Evolutionary conservation across 1,140 invertebrate genomes (phyloP).

Genomic region (Megalonaias nervosa): DNA sequence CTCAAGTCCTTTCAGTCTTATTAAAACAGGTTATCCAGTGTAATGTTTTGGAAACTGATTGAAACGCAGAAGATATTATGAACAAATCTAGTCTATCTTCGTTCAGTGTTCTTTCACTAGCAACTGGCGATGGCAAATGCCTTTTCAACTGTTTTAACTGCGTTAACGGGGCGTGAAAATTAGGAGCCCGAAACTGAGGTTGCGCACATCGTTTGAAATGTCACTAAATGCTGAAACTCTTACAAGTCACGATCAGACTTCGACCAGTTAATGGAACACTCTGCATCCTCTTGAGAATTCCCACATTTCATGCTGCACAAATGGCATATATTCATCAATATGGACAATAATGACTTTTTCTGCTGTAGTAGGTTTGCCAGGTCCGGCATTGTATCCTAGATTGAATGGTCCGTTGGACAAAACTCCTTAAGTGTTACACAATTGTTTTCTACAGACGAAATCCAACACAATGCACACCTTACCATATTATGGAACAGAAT

Average conservation of each 20-base stretch:
- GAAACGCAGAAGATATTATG: too few species aligned
- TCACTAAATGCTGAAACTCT: neutral
- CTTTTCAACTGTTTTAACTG: too few species aligned
- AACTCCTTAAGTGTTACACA: neutral
- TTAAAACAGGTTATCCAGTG: too few species aligned
- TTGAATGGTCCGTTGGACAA: neutral
- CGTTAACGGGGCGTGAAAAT: too few species aligned
- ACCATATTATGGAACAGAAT: slow-evolving; percentile 4
- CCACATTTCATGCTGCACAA: neutral
- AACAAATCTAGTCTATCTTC: too few species aligned
- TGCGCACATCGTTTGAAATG: slow-evolving; percentile 3
- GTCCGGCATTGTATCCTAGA: neutral
- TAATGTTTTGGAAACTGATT: too few species aligned
- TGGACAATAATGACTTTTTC: slow-evolving; percentile 5
- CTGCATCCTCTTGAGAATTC: neutral
- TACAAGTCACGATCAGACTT: neutral
- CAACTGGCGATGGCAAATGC: too few species aligned
- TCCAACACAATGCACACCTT: neutral
- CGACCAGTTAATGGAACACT: neutral
- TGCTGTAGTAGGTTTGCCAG: neutral
- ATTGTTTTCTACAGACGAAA: neutral
- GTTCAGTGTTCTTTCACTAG: too few species aligned
- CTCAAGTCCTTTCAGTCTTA: too few species aligned
- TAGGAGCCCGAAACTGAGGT: neutral
- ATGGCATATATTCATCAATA: neutral